phyloP scores from a whole-genome alignment of 2,888 invertebrate species.

The Ellobium chinense region DNA sequence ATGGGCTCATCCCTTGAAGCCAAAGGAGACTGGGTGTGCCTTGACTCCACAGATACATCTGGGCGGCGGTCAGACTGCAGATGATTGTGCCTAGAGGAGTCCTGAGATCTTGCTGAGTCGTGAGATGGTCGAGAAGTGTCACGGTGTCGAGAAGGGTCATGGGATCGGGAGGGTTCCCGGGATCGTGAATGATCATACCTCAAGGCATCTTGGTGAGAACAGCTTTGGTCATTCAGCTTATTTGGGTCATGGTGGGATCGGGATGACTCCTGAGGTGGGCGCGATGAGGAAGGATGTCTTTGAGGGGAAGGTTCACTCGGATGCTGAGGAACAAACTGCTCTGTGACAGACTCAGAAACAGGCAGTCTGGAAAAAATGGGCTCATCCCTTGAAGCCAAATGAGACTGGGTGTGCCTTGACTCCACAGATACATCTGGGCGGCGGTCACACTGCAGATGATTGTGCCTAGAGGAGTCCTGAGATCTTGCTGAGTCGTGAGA shows the following conservation, averaged over 20 bases:
- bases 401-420: too few relatives aligned
- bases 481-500: not conserved
- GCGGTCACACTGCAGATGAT: too few relatives aligned
- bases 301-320: not conserved
- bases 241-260: not conserved
- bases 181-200: too few relatives aligned
- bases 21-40: too few relatives aligned
- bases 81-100: too few relatives aligned
- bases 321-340: not conserved
- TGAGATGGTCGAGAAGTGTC: too few relatives aligned
- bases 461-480: not conserved
- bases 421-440: not conserved
- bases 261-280: not conserved
- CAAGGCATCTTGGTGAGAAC: not conserved
- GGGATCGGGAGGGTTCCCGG: not conserved
- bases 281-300: conserved; percentile 8
- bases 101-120: not conserved
- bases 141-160: too few relatives aligned
- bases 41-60: not conserved
- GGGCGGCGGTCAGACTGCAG: not conserved
- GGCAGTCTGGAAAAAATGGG: not conserved
- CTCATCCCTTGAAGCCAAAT: too few relatives aligned
- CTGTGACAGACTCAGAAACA: not conserved
- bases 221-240: not conserved
- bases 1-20: too few relatives aligned